Base-by-base conservation (phyloP, 2,888 invertebrate genomes). In the Drosophila fungiperda region DNA sequence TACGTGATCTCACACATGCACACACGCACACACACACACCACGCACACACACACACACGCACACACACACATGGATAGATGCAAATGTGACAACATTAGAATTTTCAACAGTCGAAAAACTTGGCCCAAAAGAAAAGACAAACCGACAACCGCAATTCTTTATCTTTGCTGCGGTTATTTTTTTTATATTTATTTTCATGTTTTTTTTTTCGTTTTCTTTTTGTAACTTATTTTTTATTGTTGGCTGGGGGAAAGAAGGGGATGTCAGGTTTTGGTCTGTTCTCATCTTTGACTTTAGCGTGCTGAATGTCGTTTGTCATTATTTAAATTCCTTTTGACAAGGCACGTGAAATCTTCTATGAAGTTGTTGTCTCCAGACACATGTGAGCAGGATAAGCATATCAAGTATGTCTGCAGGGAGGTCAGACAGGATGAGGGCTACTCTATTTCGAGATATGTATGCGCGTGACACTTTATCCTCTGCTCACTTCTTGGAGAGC, bases 321-420 rank as follows among this genome's bases (percentile, higher is more conserved):
- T 91, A 91, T 91, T 91, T 86, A 87, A 92, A 89, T 80, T 90
- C 91, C 89, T 81, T 87, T 83, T 91, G 92, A 92, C 92, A 89
- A 65, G 78, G 85, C 82, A 82, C 82, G 89, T 83, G 83, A 87
- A 72, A 68, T 82, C 88, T 70, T 69, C 80, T 76, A 89, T 83
- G 85, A 83, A 89, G 85, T 76, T 87, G 85, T 79, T 87, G 87
- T 91, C 83, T 84, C 79, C 82, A 72, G 64, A 59, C 81, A 65
- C 77, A 80, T 80, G 80, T 80, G 77, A 67, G 77, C 75, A 29
- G 77, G 77, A 78, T 80, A 78, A 80, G 81, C 73, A 77, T 80
- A 80, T 80, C 78, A 73, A 64, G 81, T 53, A 62, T 63, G 80
- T 74, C 78, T 68, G 48, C 65, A 36, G 67, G 58, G 33, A 67